Conservation (phyloP, 1,140 invertebrate genomes). For the Varroa destructor region DNA sequence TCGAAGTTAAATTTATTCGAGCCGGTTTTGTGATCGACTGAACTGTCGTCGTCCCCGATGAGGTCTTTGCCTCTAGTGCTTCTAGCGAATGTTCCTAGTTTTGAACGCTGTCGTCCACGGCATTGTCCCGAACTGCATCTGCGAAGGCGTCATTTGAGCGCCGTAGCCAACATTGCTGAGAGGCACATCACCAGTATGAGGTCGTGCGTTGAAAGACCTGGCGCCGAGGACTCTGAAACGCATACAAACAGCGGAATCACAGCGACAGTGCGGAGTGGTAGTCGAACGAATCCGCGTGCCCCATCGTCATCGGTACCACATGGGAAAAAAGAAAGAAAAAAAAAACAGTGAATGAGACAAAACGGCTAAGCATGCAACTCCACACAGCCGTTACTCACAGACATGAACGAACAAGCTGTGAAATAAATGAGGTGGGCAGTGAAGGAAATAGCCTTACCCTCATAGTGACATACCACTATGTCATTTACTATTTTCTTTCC, state of each 20-base stretch:
- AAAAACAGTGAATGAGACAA: too few relatives aligned
- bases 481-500: too few relatives aligned
- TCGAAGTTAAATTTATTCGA: background rate
- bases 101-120: too few relatives aligned
- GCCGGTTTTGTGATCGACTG: background rate
- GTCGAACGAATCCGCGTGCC: background rate
- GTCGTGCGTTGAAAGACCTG: background rate
- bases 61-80: too few relatives aligned
- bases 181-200: slow-evolving; percentile 8
- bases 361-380: too few relatives aligned
- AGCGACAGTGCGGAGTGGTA: background rate
- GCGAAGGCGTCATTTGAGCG: slow-evolving; percentile 26
- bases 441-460: too few relatives aligned
- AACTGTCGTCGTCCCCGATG: background rate
- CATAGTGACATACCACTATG: too few relatives aligned
- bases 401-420: background rate
- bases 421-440: background rate
- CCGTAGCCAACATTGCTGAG: slow-evolving; percentile 4
- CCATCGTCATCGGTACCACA: background rate
- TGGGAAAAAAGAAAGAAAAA: too few relatives aligned
- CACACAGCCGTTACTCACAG: too few relatives aligned
- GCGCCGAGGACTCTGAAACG: slow-evolving; percentile 15
- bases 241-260: background rate
- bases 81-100: too few relatives aligned
- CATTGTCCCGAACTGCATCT: slow-evolving; percentile 18